Percentiles rank a stretch among this genome's conserved stretches.
Evolutionary conservation across 2,888 invertebrate genomes (phyloP).

Genomic region (Phragmatobia fuliginosa): DNA sequence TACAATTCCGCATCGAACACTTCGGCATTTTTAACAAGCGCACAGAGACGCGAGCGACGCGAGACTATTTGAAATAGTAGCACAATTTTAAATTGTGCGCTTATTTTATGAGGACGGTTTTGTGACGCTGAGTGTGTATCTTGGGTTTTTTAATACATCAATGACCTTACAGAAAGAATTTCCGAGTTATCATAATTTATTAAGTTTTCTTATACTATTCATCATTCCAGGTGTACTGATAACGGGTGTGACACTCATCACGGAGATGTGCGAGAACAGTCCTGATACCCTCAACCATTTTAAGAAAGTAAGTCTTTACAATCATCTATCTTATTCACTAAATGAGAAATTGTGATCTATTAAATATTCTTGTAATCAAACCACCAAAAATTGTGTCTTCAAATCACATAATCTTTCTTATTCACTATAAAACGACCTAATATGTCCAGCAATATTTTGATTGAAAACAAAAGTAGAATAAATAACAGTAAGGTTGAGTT

Average conservation of each 20-base stretch:
- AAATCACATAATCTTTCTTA: slow-evolving; percentile 4
- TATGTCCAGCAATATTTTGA: not conserved
- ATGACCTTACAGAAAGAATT: not conserved
- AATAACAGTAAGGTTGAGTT: not conserved
- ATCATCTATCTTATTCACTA: slow-evolving; percentile 7
- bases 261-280: slow-evolving; percentile 99
- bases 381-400: no score
- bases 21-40: no score
- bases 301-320: slow-evolving; percentile 93
- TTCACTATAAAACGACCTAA: not conserved
- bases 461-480: not conserved
- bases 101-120: no score
- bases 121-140: no score
- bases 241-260: slow-evolving; percentile 98
- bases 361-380: not conserved
- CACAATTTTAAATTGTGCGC: no score
- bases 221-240: slow-evolving; percentile 94
- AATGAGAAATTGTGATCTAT: not conserved
- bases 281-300: slow-evolving; percentile 99
- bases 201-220: not conserved
- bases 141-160: no score
- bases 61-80: no score
- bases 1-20: no score
- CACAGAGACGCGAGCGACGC: no score
- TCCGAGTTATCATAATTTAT: not conserved